Conservation (phyloP, 2,113 vertebrate genomes). For the Cygnus atratus region DNA sequence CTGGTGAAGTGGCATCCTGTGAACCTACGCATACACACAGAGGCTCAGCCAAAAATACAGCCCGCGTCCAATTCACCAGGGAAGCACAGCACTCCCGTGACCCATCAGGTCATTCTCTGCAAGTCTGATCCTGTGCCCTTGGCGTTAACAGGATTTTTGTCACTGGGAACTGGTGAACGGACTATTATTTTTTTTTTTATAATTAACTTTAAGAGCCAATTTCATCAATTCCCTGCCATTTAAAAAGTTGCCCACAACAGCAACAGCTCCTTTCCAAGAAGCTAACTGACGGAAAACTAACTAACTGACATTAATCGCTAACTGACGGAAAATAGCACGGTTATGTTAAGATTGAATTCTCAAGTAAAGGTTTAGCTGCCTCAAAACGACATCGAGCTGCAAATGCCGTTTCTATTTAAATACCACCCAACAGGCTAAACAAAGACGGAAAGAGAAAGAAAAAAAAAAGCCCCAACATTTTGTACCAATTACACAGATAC, state of each 20-base stretch:
- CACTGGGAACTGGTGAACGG: neutral
- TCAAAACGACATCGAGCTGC: neutral
- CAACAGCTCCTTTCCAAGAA: neutral
- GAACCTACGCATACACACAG: neutral
- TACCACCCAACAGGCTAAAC: neutral
- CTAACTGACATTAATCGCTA: neutral
- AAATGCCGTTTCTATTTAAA: neutral
- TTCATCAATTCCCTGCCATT: neutral
- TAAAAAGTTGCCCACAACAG: neutral
- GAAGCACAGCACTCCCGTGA: neutral
- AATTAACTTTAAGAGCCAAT: neutral
- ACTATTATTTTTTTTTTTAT: neutral
- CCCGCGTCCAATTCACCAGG: rapidly evolving
- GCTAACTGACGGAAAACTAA: neutral
- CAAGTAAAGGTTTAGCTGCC: neutral
- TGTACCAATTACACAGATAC: constrained; percentile 14
- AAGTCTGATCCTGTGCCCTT: neutral
- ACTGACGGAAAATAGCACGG: neutral
- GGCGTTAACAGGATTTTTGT: rapidly evolving
- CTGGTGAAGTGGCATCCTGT: neutral
- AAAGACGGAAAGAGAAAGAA: neutral
- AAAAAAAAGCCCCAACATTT: neutral
- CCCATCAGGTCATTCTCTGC: neutral
- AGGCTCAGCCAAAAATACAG: rapidly evolving
- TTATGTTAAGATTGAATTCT: neutral